phyloP scores from a whole-genome alignment of 2,113 vertebrate species.

The Podarcis muralis region DNA sequence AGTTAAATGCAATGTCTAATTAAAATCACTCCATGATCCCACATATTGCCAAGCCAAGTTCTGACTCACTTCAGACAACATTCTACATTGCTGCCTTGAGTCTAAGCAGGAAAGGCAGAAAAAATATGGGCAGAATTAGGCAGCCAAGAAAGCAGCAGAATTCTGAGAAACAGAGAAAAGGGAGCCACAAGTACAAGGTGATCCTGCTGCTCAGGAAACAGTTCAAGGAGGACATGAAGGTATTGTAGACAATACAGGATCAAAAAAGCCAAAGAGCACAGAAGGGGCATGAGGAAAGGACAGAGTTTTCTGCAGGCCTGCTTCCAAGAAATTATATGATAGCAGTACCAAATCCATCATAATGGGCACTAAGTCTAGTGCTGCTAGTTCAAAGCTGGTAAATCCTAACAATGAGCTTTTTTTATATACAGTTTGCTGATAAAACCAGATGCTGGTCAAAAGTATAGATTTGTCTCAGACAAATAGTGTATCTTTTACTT shows the following conservation, averaged over 20 bases:
- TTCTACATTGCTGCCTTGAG: too few species aligned
- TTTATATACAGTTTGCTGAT: background rate
- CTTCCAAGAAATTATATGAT: background rate
- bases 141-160: background rate
- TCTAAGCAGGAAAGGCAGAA: too few species aligned
- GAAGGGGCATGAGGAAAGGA: background rate
- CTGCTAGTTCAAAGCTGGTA: background rate
- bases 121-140: too few species aligned
- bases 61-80: background rate
- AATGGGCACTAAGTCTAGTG: background rate
- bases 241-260: background rate
- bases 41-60: background rate
- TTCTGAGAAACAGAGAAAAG: background rate
- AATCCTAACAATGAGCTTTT: background rate
- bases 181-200: background rate
- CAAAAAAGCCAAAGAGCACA: background rate
- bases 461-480: background rate
- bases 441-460: background rate
- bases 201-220: background rate
- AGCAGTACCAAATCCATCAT: background rate
- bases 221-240: background rate
- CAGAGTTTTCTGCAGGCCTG: background rate
- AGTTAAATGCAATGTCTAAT: background rate
- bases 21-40: background rate
- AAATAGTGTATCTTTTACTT: background rate